Evolutionary conservation across 2,797 vertebrate genomes (phyloP).

Genomic region (Meda fulgida): DNA sequence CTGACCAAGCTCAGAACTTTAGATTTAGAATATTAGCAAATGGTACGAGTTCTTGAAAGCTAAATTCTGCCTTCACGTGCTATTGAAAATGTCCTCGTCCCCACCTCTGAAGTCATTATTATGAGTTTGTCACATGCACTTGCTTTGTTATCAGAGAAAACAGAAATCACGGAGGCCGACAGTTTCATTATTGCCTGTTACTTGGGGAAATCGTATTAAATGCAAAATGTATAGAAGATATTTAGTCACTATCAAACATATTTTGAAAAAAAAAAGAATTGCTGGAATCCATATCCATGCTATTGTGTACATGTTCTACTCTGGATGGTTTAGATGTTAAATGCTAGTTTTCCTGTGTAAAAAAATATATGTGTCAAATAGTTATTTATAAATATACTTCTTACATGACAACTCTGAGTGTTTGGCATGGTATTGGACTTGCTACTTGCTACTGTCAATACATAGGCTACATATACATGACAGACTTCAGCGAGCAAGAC

Average conservation of each 20-base stretch:
- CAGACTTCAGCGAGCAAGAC: no score
- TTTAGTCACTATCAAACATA: not conserved
- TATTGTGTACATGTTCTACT: not conserved
- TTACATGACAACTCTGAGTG: no score
- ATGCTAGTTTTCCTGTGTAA: not conserved
- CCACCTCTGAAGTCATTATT: not conserved
- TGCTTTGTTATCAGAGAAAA: not conserved
- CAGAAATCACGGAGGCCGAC: not conserved
- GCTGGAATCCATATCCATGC: not conserved
- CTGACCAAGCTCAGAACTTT: not conserved
- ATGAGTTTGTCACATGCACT: not conserved
- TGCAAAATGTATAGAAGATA: not conserved
- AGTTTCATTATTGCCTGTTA: not conserved
- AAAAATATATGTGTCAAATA: not conserved
- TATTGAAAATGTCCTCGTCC: not conserved
- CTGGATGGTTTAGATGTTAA: not conserved
- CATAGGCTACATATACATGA: no score
- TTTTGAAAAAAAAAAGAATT: not conserved
- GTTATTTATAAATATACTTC: not conserved
- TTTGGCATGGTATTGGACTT: no score
- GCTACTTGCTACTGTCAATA: no score
- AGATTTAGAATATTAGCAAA: not conserved
- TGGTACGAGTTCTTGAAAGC: not conserved
- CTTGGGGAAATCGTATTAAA: not conserved
- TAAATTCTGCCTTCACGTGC: not conserved